phyloP scores from a whole-genome alignment of 2,113 vertebrate genomes.

The Takifugu flavidus region DNA sequence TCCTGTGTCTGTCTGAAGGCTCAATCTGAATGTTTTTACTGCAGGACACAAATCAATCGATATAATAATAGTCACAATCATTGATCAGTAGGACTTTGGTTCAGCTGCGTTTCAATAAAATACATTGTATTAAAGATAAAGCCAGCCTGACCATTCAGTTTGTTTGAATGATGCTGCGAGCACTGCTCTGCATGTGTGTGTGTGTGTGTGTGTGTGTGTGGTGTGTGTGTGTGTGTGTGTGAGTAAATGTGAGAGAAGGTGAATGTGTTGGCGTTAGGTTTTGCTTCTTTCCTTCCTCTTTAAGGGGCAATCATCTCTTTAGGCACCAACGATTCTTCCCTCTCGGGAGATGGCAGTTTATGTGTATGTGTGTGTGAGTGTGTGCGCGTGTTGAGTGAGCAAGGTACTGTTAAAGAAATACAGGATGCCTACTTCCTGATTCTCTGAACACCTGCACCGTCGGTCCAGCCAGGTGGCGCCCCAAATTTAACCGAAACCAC shows the following conservation, averaged over 20 bases:
- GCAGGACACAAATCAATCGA: too few relatives aligned
- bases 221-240: too few relatives aligned
- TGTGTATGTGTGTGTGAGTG: slow-evolving; percentile 11
- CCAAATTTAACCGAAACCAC: slow-evolving; percentile 38
- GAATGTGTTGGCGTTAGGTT: slow-evolving; percentile 56
- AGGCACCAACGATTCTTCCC: slow-evolving; percentile 52
- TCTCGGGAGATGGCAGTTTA: slow-evolving; percentile 36
- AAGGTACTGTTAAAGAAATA: slow-evolving; percentile 14
- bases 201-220: slow-evolving; percentile 17
- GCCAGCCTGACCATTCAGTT: slow-evolving; percentile 47
- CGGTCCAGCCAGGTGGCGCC: slow-evolving; percentile 10
- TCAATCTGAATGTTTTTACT: too few relatives aligned
- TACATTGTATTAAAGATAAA: too few relatives aligned
- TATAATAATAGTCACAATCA: too few relatives aligned
- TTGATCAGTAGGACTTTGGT: too few relatives aligned
- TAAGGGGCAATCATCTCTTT: slow-evolving; percentile 46
- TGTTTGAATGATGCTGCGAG: slow-evolving; percentile 65
- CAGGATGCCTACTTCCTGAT: slow-evolving; percentile 66
- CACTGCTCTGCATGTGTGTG: slow-evolving; percentile 24
- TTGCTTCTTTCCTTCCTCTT: slow-evolving; percentile 74
- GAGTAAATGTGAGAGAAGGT: slow-evolving; percentile 6
- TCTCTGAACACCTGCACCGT: slow-evolving; percentile 61
- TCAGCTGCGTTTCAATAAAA: too few relatives aligned
- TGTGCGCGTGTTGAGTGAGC: slow-evolving; percentile 36
- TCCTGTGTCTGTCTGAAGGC: too few relatives aligned